phyloP scores from a whole-genome alignment of 1,140 invertebrate species.

The Teleogryllus occipitalis region DNA sequence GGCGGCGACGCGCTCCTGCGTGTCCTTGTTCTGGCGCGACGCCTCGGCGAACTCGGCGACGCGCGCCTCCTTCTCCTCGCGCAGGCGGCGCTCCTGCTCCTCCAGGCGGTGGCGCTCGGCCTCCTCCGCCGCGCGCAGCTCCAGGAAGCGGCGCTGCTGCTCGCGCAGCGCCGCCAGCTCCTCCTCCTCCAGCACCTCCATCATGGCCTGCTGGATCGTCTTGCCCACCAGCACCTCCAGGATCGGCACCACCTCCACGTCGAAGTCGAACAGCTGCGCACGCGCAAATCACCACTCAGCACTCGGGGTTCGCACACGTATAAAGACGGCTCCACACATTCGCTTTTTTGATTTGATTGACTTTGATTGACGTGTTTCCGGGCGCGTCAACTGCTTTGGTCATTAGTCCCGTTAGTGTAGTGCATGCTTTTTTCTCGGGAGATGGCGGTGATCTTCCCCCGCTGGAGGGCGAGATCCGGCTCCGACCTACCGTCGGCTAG shows the following conservation, averaged over 20 bases:
- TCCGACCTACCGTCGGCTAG: too few species aligned
- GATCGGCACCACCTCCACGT: constrained; percentile 78
- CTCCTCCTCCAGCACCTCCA: constrained; percentile 74
- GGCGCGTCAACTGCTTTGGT: too few species aligned
- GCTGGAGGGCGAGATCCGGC: too few species aligned
- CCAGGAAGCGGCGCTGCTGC: constrained; percentile 67
- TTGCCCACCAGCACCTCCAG: constrained; percentile 80
- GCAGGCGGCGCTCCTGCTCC: constrained; percentile 57
- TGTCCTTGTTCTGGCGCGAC: constrained; percentile 51
- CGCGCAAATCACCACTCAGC: too few species aligned
- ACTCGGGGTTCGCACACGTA: too few species aligned
- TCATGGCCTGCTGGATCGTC: constrained; percentile 75
- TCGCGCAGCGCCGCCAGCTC: constrained; percentile 61
- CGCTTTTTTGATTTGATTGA: too few species aligned
- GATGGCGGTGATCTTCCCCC: too few species aligned
- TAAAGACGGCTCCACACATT: too few species aligned
- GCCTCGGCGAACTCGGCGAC: constrained; percentile 44
- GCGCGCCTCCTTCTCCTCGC: constrained; percentile 46
- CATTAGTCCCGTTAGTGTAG: too few species aligned
- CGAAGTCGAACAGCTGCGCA: constrained; percentile 73
- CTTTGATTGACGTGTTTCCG: too few species aligned
- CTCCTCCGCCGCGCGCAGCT: constrained; percentile 67
- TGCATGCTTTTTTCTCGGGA: too few species aligned
- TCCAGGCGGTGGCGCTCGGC: constrained; percentile 66
- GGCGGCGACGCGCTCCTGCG: constrained; percentile 70